Base-by-base conservation (phyloP, 2,888 invertebrate species). In the Venustoraphidia nigricollis region DNA sequence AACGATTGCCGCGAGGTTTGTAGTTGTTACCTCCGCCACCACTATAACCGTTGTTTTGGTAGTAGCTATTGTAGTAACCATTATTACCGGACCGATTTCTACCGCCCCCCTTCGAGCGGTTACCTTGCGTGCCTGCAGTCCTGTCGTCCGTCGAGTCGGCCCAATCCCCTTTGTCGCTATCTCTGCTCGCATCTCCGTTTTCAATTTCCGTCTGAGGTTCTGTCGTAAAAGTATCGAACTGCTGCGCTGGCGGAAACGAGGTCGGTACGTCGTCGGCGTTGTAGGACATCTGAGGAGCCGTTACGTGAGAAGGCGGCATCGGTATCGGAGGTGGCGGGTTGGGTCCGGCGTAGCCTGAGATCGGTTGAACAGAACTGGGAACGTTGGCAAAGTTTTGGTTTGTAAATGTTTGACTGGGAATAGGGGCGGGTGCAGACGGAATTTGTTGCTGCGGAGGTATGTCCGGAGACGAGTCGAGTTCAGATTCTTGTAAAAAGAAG, bases 401-500 rank as follows among this genome's bases (percentile, higher is more conserved):
- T 48, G 88, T 89, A 66, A 84, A 90, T 41, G 88, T 89, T 67
- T 88, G 87, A 34, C 83, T 78, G 27, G 86, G 84, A 60, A 90
- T 88, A 49, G 75, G 65, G 49, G 67, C 62, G 34, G 59, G 56
- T 11, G 54, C 53, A 49, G 47, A 51, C 36, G 50, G 41, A 66
- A 66, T 36, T 58, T 66, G 54, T 44, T 54, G 52, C 37, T 50
- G 63, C 8, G 65, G 63, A 34, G 68, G 66, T 38, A 68, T 67
- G 55, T 74, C 75, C 41, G 67, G 68, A 1, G 84, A 82, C 45
- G 83, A 80, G 63, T 89, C 89, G 54, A 89, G 72, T 67, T 92
- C 92, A 17, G 92, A 92, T 60, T 94, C 92, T 71, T 94, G 91
- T 48, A 92, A 73, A 65, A 87, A 87, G 64, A 77, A 83, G 66